Evolutionary conservation across 2,888 invertebrate species (phyloP).

Genomic region (Protonemura montana): DNA sequence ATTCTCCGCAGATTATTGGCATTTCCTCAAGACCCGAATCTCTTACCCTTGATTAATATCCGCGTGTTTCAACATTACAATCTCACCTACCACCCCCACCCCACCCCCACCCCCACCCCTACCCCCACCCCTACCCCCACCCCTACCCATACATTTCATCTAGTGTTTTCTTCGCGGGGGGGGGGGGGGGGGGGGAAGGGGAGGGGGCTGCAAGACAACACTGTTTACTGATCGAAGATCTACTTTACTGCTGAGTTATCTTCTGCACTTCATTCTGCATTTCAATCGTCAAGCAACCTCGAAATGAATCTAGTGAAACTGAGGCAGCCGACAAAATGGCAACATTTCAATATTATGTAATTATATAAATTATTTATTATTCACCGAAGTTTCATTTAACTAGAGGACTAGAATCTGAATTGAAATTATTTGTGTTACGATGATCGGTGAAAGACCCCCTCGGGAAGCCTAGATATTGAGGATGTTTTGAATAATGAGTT

Average conservation of each 20-base stretch:
- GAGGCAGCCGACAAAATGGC: no score
- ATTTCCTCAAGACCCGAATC: not conserved
- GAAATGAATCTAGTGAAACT: no score
- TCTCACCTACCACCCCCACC: not conserved
- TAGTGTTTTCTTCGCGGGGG: not conserved
- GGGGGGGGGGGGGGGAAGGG: not conserved
- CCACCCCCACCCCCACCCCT: not conserved
- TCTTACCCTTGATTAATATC: constrained; percentile 48
- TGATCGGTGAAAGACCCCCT: no score
- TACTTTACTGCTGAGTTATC: constrained; percentile 17
- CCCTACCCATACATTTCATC: not conserved
- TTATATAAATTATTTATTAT: no score
- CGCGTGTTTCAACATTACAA: constrained; percentile 36
- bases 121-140: not conserved
- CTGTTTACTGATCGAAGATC: constrained; percentile 7
- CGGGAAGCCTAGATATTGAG: no score
- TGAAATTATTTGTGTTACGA: no score
- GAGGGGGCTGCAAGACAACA: not conserved
- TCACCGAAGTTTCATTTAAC: no score
- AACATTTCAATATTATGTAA: no score
- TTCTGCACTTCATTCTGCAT: not conserved
- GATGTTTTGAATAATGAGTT: no score
- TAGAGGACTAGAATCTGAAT: no score
- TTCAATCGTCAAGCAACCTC: no score
- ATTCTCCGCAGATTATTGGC: not conserved